Base-by-base conservation (phyloP, 2,113 vertebrate genomes). In the Guaruba guarouba region DNA sequence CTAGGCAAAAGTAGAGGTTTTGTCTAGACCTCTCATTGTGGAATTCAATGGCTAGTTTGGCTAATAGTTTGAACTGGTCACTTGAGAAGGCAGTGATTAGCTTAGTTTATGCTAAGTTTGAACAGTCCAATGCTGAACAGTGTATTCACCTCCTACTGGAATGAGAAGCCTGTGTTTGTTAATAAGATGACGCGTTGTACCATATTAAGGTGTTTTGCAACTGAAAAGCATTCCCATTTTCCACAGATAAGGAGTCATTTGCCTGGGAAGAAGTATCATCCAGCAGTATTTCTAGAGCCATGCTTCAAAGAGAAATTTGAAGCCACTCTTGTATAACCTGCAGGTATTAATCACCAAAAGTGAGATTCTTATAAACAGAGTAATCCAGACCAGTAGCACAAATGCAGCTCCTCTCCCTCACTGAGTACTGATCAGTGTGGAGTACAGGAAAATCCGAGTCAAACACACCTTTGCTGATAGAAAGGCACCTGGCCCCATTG, bases 1-100 rank as follows among this genome's bases (percentile, higher is more conserved):
- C 90, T 44, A 96, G 94, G 82, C 93, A 93, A 91, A 64, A 86
- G 95, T 96, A 98, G 96, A 97, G 97, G 96, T 80, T 88, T 49
- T 1, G 6, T 27, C 37, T 92, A 94, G 79, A 91, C 71, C 71
- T 31, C 41, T 95, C 4, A 1, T 12, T 59, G 83, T 82, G 77
- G 68, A 91, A 84, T 96, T 97, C 88, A 69, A 68, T 66, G 20
- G 71, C 69, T 84, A 96, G 87, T 94, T 92, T 96, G 93, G 95
- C 92, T 96, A 95, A 94, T 92, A 28, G 52, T 93, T 94, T 96
- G 93, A 93, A 90, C 82, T 78, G 92, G 90, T 88, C 88, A 95
- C 90, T 95, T 74, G 86, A 83, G 95, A 96, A 66, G 85, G 81
- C 85, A 67, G 41, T 68, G 82, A 71, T 89, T 89, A 59, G 68